These are phyloP conservation scores for Mya arenaria DNA, from an alignment of 1,140 invertebrate species.

Conservation along the genomic window DNA sequence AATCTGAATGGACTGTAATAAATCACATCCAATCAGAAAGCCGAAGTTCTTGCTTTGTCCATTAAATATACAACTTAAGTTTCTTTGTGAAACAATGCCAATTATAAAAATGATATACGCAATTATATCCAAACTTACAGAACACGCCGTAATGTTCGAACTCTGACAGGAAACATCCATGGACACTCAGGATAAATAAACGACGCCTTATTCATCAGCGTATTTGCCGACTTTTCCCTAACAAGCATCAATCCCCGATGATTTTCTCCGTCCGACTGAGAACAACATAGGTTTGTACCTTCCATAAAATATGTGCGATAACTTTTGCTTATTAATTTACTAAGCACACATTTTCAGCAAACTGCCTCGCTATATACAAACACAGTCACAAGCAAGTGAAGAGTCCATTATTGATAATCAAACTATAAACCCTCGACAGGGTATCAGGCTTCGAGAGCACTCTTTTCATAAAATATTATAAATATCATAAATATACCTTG, in stretches of 20 bases:
- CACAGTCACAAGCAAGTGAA: too few species aligned
- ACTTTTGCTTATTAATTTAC: slow-evolving; percentile 40
- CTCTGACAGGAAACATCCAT: slow-evolving; percentile 52
- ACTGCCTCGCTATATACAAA: too few species aligned
- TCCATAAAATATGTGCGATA: neutral
- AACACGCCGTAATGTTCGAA: slow-evolving; percentile 38
- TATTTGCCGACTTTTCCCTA: slow-evolving; percentile 3
- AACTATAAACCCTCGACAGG: too few species aligned
- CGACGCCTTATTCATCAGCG: slow-evolving; percentile 43
- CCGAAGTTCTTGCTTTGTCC: too few species aligned
- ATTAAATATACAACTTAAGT: neutral
- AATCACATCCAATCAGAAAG: too few species aligned
- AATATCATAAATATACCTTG: too few species aligned
- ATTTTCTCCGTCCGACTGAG: neutral
- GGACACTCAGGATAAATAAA: slow-evolving; percentile 55
- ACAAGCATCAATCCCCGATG: slow-evolving; percentile 11
- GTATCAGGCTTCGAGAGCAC: too few species aligned
- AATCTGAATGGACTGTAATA: too few species aligned
- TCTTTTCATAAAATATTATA: too few species aligned
- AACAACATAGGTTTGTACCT: slow-evolving; percentile 5
- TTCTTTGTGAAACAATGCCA: neutral
- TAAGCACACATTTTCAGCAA: slow-evolving; percentile 21
- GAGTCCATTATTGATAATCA: too few species aligned
- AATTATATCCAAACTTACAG: slow-evolving; percentile 28
- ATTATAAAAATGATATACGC: neutral